Percentiles rank a stretch among this genome's conserved stretches.
Evolutionary conservation across 2,888 invertebrate species (phyloP).

Genomic region (Ditula angustiorana): DNA sequence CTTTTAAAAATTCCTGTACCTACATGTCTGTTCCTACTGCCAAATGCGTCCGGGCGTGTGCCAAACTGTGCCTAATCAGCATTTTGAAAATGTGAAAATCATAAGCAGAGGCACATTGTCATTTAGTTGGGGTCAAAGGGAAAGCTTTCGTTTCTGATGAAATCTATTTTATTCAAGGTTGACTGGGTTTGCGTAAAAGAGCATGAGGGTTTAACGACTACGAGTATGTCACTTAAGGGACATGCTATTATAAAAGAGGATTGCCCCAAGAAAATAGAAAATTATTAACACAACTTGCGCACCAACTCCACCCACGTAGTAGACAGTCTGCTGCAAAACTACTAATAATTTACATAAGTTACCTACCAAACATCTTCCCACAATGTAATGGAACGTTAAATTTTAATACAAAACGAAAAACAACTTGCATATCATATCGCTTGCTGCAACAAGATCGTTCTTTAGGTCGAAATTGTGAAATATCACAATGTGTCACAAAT

Average conservation of each 20-base stretch:
- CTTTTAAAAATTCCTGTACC: too few relatives aligned
- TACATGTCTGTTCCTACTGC: too few relatives aligned
- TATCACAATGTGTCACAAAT: constrained; percentile 26
- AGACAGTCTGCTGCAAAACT: too few relatives aligned
- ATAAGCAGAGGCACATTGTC: constrained; percentile 6
- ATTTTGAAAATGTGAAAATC: neutral
- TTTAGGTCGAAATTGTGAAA: constrained; percentile 4
- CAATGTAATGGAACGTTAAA: too few relatives aligned
- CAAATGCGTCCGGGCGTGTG: too few relatives aligned
- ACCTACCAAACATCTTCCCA: too few relatives aligned
- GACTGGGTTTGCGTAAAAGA: neutral
- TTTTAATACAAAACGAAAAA: neutral
- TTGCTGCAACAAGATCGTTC: neutral
- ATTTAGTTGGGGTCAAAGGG: constrained; percentile 12
- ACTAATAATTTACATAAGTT: too few relatives aligned
- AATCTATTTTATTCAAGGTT: constrained; percentile 11
- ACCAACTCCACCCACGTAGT: too few relatives aligned
- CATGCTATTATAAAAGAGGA: neutral
- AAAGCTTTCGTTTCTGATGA: constrained; percentile 7
- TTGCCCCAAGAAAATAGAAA: too few relatives aligned
- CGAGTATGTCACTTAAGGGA: too few relatives aligned
- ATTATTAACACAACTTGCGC: too few relatives aligned
- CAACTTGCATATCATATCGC: neutral
- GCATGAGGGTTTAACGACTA: neutral
- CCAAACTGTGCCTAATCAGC: neutral